phyloP scores from a whole-genome alignment of 35 echinoderm and acorn worm genomes.

The Chiridota heheva region DNA sequence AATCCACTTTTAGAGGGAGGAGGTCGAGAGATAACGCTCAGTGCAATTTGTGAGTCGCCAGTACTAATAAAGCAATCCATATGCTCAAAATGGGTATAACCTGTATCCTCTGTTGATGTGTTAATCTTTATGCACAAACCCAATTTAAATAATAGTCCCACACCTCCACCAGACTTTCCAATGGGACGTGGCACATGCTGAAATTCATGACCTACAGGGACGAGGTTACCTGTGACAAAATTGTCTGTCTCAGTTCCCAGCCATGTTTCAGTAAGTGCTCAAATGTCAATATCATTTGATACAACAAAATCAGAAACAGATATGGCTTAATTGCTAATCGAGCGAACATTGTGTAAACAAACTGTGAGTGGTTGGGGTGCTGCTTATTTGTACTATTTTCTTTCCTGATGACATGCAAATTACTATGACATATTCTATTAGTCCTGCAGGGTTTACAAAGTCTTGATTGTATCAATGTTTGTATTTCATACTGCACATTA shows the following conservation, averaged over 20 bases:
- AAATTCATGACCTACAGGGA: neutral
- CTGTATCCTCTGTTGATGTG: slow-evolving; percentile 19
- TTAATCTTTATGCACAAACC: slow-evolving; percentile 17
- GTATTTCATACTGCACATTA: slow-evolving; percentile 18
- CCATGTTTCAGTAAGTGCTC: slow-evolving; percentile 37
- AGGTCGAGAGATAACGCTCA: slow-evolving; percentile 20
- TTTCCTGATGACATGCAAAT: slow-evolving; percentile 13
- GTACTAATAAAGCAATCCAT: slow-evolving; percentile 9
- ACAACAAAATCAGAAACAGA: slow-evolving; percentile 33
- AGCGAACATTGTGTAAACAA: slow-evolving; percentile 19
- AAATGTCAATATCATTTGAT: slow-evolving; percentile 43
- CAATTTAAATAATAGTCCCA: slow-evolving; percentile 42
- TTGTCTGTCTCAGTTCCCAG: neutral
- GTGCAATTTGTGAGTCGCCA: slow-evolving; percentile 17
- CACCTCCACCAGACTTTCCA: slow-evolving; percentile 28
- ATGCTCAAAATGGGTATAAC: slow-evolving; percentile 34
- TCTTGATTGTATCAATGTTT: slow-evolving; percentile 27
- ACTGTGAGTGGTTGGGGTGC: slow-evolving; percentile 1
- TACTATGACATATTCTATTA: neutral
- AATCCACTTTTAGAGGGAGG: slow-evolving; percentile 28
- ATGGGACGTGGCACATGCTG: slow-evolving; percentile 19
- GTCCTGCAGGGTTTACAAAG: neutral
- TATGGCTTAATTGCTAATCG: slow-evolving; percentile 21
- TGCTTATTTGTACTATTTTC: slow-evolving; percentile 15
- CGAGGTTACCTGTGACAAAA: neutral